Base-by-base conservation (phyloP, 2,888 invertebrate species). In the Desoria tigrina region DNA sequence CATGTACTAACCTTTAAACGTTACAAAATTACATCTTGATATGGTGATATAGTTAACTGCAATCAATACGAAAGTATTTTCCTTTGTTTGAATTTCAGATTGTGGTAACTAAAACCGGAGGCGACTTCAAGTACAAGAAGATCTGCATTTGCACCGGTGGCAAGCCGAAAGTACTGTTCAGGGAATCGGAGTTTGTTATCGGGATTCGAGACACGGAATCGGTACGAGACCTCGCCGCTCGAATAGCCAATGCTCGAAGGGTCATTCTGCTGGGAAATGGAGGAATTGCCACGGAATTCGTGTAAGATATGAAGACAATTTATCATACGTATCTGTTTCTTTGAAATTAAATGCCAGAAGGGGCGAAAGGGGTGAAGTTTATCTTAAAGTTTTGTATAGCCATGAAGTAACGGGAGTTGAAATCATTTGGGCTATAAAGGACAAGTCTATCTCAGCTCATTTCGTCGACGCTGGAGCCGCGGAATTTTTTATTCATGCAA, bases 391-490 rank as follows among this genome's bases (percentile, higher is more conserved):
- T n/a, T 26, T 53, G 11, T 14, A 53, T n/a, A n/a, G 83, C n/a
- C 82, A 93, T 80, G 94, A 95, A 79, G 86, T 96, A 18, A 84
- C 86, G 78, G 88, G 89, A 21, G 86, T 94, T 57, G 87, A 94
- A 78, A 87, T 97, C 57, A 83, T 94, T 66, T 99, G 99, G 99
- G 88, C 92, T 0, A 88, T 99, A 54, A 92, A 92, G 81, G 94
- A 99, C 82, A 86, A 88, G 72, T 91, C 92, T 73, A 94, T 99
- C 77, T 89, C 93, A 16, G 89, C 94, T 16, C 92, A 94, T 16
- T 99, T 97, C 82, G 87, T 99, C 57, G 98, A 99, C 82, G 89
- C 94, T 9, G 97, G 94, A 18, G 97, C 97, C 16, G 94, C 96
- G 6, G 88, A 93, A 80, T 99, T 98, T 81, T 92, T 97, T 77